Evolutionary conservation across 2,113 vertebrate species (phyloP).

Genomic region (Pardalotus punctatus): DNA sequence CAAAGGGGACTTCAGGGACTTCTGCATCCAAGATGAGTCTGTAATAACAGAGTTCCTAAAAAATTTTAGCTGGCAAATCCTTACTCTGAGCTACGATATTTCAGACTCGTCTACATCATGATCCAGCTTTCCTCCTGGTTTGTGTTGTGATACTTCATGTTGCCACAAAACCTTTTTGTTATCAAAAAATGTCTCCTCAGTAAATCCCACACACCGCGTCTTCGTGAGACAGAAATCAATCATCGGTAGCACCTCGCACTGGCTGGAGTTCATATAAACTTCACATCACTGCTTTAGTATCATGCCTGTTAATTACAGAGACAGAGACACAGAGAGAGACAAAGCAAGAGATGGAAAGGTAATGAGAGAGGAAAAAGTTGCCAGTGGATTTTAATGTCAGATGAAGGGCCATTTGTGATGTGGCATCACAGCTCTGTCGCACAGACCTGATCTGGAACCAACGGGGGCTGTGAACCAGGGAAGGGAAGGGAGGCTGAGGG

Average conservation of each 20-base stretch:
- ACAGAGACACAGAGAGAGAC: background rate
- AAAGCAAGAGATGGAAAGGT: background rate
- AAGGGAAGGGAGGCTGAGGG: background rate
- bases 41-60: background rate
- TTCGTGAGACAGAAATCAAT: background rate
- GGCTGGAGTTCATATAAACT: background rate
- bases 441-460: background rate
- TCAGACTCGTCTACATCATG: background rate
- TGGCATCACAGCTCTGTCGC: background rate
- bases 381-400: background rate
- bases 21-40: background rate
- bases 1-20: background rate
- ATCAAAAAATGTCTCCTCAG: background rate
- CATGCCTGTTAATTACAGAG: background rate
- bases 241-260: too few relatives aligned
- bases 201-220: background rate
- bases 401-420: background rate
- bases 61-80: background rate
- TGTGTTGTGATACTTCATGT: background rate
- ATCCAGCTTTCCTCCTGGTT: background rate
- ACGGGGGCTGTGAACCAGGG: background rate
- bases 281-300: background rate
- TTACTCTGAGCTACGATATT: background rate
- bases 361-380: accelerated
- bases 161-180: background rate